Base-by-base conservation (phyloP, 1,140 invertebrate species). In the Heliconius melpomene region DNA sequence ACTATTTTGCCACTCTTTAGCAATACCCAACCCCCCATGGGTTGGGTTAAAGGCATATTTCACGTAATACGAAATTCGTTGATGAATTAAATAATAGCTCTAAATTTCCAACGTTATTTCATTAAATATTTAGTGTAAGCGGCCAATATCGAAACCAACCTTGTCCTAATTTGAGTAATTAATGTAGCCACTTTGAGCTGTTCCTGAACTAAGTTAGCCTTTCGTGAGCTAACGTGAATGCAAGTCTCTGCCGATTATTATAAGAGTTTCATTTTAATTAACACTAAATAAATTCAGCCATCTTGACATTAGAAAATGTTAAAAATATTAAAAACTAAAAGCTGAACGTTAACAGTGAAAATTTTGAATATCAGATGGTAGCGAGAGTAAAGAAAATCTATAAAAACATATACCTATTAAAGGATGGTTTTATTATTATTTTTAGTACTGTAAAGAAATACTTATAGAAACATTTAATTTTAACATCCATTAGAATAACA, bases 171-270 rank as follows among this genome's bases (percentile, higher is more conserved):
- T 84, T 82, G 78, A 80, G 76, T 84, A 84, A 84, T 84, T 84
- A 84, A 82, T 84, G 77, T 81, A 81, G 79, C 84, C 82, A 83
- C 81, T 83, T 84, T 80, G 82, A 84, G 36, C 82, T 84, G 81
- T 84, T 86, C 74, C 76, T 75, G 79, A 83, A 86, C 81, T 81
- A 86, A 86, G 83, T 84, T 86, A 80, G 79, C 77, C 83, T 77
- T 77, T 82, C 79, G 77, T 82, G 79, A 80, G 81, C 79, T 75
- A 74, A 82, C 80, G 79, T 80, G 80, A 83, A 82, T 82, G 78
- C 75, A 84, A 83, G 79, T 75, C 85, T 82, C 77, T 79, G 71
- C 75, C 60, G 72, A 77, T 75, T 79, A 52, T 81, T 83, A 50
- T 79, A 81, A 80, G 79, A 80, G 77, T 79, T 80, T 74, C 75